Evolutionary conservation across 2,888 invertebrate species (phyloP).

Genomic region (Thymelicus sylvestris): DNA sequence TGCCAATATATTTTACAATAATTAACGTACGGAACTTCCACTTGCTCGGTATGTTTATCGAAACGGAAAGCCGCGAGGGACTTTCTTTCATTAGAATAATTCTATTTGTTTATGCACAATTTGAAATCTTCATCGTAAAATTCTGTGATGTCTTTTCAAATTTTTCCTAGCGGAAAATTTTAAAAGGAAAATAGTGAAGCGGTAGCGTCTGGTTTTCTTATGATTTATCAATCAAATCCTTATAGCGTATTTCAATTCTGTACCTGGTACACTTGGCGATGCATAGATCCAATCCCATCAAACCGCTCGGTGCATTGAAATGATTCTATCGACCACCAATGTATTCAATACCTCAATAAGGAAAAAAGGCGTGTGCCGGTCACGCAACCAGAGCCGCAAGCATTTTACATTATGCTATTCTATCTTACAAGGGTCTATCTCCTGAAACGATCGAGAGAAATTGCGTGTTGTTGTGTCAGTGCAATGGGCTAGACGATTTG

Average conservation of each 20-base stretch:
- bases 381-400: constrained; percentile 46
- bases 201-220: too few relatives aligned
- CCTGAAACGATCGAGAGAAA: constrained; percentile 61
- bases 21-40: constrained; percentile 24
- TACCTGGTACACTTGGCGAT: constrained; percentile 2
- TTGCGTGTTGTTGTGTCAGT: constrained; percentile 57
- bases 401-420: constrained; percentile 53
- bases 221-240: neutral
- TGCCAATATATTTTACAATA: constrained; percentile 33
- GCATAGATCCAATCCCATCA: constrained; percentile 26
- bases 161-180: too few relatives aligned
- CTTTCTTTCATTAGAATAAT: constrained; percentile 32
- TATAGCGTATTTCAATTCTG: constrained; percentile 6
- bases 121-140: neutral
- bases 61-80: constrained; percentile 15
- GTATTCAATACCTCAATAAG: constrained; percentile 41
- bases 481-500: constrained; percentile 60
- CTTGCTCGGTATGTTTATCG: constrained; percentile 27
- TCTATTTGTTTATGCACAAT: constrained; percentile 1
- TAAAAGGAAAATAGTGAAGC: too few relatives aligned
- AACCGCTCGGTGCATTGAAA: constrained; percentile 22
- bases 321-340: constrained; percentile 34
- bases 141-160: neutral
- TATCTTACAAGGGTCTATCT: constrained; percentile 51
- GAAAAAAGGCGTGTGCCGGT: constrained; percentile 35